These are phyloP conservation scores for Bryconaethiops microstoma DNA, from an alignment of 2,797 vertebrate genomes.

Conservation along the genomic window DNA sequence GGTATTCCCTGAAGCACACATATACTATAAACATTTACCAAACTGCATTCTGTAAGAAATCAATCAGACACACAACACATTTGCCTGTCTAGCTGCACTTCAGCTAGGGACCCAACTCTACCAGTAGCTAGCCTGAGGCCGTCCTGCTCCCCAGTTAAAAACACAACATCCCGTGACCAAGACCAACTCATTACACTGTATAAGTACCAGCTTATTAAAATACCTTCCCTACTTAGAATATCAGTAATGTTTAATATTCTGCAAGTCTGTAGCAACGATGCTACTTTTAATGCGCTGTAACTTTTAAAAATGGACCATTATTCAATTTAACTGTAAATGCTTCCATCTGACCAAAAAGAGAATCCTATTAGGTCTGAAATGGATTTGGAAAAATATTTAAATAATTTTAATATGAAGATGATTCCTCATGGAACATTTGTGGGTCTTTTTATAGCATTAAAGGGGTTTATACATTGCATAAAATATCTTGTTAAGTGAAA, in stretches of 20 bases:
- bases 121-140: background rate
- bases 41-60: background rate
- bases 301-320: constrained; percentile 34
- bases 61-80: background rate
- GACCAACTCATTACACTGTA: background rate
- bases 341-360: constrained; percentile 28
- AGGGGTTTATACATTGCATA: background rate
- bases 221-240: background rate
- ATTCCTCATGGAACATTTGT: background rate
- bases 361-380: constrained; percentile 32
- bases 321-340: constrained; percentile 32
- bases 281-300: constrained; percentile 7
- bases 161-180: background rate
- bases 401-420: constrained; percentile 5
- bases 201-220: background rate
- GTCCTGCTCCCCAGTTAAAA: background rate
- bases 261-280: constrained; percentile 16
- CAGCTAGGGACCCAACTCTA: background rate
- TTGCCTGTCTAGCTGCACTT: background rate
- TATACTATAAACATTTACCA: background rate
- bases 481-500: too few species aligned
- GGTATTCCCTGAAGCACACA: background rate
- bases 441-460: background rate
- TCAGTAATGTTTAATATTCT: constrained; percentile 11
- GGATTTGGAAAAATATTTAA: constrained; percentile 18